Conservation (phyloP, 2,888 invertebrate genomes). For the Petrolisthes manimaculis region DNA sequence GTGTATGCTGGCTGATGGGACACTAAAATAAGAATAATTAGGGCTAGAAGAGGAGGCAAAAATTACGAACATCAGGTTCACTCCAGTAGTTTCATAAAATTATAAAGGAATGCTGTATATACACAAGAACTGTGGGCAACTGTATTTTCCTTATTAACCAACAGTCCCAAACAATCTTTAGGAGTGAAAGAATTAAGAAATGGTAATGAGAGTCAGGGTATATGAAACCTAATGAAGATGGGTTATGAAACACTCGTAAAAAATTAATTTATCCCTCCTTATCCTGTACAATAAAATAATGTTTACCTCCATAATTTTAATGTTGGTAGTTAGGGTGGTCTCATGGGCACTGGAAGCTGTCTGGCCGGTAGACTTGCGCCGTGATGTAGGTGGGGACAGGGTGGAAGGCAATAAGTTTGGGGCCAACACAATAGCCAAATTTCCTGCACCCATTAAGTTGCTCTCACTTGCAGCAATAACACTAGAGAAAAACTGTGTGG, state of each 20-base stretch:
- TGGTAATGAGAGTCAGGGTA: no score
- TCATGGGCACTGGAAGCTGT: slow-evolving; percentile 22
- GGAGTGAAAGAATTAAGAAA: no score
- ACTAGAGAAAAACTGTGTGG: slow-evolving; percentile 23
- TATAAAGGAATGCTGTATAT: no score
- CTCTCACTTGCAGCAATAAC: slow-evolving; percentile 72
- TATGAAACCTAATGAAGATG: no score
- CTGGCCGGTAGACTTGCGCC: slow-evolving; percentile 17
- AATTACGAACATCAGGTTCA: not conserved
- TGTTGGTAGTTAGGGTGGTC: slow-evolving; percentile 54
- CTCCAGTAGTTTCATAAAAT: no score
- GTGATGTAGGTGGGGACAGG: slow-evolving; percentile 19
- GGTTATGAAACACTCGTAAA: no score
- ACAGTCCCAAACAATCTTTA: no score
- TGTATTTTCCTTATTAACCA: no score
- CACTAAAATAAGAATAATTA: not conserved
- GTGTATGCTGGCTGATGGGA: no score
- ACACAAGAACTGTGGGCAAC: no score
- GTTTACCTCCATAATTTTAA: slow-evolving; percentile 59
- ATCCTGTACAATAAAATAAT: not conserved
- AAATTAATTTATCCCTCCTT: no score
- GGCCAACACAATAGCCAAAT: slow-evolving; percentile 86
- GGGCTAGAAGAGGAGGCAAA: not conserved
- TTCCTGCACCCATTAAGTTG: slow-evolving; percentile 87
- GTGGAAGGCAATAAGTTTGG: slow-evolving; percentile 84